phyloP scores from a whole-genome alignment of 2,797 vertebrate species.

The Epinephelus awoara region DNA sequence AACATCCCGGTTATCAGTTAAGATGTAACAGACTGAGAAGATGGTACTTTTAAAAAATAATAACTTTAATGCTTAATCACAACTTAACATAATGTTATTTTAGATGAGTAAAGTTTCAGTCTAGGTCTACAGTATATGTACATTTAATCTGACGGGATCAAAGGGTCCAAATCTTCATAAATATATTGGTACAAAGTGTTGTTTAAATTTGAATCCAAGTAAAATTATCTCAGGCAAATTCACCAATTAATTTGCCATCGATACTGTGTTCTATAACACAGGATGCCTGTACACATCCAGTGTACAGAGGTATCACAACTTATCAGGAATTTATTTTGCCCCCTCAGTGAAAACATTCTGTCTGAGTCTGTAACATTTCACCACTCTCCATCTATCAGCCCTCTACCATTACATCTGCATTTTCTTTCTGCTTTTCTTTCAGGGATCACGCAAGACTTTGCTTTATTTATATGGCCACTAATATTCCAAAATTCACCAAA shows the following conservation, averaged over 20 bases:
- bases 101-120: constrained; percentile 14
- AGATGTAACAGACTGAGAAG: constrained; percentile 35
- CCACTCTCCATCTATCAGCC: not conserved
- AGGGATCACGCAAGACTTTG: too few species aligned
- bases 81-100: constrained; percentile 6
- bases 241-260: not conserved
- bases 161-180: not conserved
- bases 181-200: not conserved
- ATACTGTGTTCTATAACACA: not conserved
- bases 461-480: too few species aligned
- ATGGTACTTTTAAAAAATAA: constrained; percentile 47
- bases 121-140: not conserved
- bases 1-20: constrained; percentile 17
- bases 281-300: not conserved
- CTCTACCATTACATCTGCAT: not conserved
- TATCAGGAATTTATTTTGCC: not conserved
- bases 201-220: not conserved
- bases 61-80: constrained; percentile 15
- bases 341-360: not conserved
- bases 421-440: not conserved
- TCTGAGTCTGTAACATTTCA: not conserved
- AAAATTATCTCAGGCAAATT: too few species aligned
- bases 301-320: too few species aligned
- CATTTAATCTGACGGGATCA: not conserved
- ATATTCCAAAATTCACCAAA: too few species aligned